phyloP scores from a whole-genome alignment of 2,888 invertebrate species.

The Euproctis similis region DNA sequence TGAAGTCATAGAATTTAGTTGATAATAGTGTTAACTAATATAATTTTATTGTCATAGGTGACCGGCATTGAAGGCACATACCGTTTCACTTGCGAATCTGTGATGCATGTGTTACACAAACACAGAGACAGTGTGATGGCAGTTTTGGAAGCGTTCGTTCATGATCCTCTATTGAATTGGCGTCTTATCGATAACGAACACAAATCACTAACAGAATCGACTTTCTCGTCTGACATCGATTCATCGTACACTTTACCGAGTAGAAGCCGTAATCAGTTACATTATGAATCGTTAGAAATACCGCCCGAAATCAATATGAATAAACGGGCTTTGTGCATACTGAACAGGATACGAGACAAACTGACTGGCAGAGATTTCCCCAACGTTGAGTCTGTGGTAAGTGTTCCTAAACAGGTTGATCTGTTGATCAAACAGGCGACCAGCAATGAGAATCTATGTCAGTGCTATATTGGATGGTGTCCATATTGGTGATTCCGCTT shows the following conservation, averaged over 20 bases:
- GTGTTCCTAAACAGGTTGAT: slow-evolving; percentile 93
- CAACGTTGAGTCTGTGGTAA: slow-evolving; percentile 80
- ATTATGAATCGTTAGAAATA: slow-evolving; percentile 62
- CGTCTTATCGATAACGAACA: slow-evolving; percentile 77
- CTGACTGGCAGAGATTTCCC: slow-evolving; percentile 95
- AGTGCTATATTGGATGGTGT: slow-evolving; percentile 99
- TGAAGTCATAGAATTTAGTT: too few species aligned
- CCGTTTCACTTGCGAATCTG: slow-evolving; percentile 95
- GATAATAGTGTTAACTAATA: background rate
- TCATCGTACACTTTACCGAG: slow-evolving; percentile 58
- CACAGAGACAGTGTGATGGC: slow-evolving; percentile 99
- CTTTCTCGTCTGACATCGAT: slow-evolving; percentile 59
- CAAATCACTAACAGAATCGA: slow-evolving; percentile 53
- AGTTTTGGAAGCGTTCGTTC: slow-evolving; percentile 98
- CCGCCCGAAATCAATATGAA: slow-evolving; percentile 87
- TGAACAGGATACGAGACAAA: slow-evolving; percentile 94
- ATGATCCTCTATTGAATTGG: slow-evolving; percentile 98
- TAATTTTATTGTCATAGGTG: slow-evolving; percentile 75
- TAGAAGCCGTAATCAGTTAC: slow-evolving; percentile 50
- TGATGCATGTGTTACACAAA: slow-evolving; percentile 93
- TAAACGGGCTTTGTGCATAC: slow-evolving; percentile 92
- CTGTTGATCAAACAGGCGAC: slow-evolving; percentile 96
- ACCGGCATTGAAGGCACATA: slow-evolving; percentile 99
- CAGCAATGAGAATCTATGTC: slow-evolving; percentile 98
- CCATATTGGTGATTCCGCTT: slow-evolving; percentile 81